Conservation (phyloP, 1,140 invertebrate genomes). For the Euborellia annulipes region DNA sequence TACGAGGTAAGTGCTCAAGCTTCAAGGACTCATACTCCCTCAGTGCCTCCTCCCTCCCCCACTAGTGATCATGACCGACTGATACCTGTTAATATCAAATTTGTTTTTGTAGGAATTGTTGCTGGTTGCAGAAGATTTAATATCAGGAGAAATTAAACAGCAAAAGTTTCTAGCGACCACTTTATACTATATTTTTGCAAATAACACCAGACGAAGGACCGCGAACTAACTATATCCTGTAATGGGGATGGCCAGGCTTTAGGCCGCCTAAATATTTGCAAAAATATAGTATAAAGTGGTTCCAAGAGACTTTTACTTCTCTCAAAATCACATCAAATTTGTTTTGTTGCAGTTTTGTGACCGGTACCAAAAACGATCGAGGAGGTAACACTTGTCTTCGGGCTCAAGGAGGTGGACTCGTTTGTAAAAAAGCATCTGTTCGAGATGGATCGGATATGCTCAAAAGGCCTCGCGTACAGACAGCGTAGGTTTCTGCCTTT, state of each 20-base stretch:
- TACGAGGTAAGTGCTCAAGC: too few species aligned
- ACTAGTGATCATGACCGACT: neutral
- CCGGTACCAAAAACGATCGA: neutral
- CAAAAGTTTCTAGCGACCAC: too few species aligned
- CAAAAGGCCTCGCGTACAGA: slow-evolving; percentile 47
- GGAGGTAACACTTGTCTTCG: slow-evolving; percentile 10
- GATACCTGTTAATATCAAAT: neutral
- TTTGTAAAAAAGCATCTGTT: slow-evolving; percentile 47
- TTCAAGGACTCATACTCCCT: too few species aligned
- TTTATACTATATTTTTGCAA: too few species aligned
- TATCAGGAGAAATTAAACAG: too few species aligned
- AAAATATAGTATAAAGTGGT: too few species aligned
- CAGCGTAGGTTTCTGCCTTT: slow-evolving; percentile 36
- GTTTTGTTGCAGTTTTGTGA: slow-evolving; percentile 1
- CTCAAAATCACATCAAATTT: neutral
- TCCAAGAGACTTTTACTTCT: slow-evolving; percentile 13
- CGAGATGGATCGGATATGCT: slow-evolving; percentile 47
- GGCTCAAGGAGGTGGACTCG: slow-evolving; percentile 16
- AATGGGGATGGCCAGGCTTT: too few species aligned
- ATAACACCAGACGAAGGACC: too few species aligned
- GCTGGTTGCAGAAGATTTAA: too few species aligned
- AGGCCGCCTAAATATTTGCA: too few species aligned
- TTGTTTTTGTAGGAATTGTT: too few species aligned
- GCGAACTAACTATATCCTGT: too few species aligned
- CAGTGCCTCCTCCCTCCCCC: neutral